Evolutionary conservation across 2,888 invertebrate species (phyloP).

Genomic region (Drosophila bunnanda): DNA sequence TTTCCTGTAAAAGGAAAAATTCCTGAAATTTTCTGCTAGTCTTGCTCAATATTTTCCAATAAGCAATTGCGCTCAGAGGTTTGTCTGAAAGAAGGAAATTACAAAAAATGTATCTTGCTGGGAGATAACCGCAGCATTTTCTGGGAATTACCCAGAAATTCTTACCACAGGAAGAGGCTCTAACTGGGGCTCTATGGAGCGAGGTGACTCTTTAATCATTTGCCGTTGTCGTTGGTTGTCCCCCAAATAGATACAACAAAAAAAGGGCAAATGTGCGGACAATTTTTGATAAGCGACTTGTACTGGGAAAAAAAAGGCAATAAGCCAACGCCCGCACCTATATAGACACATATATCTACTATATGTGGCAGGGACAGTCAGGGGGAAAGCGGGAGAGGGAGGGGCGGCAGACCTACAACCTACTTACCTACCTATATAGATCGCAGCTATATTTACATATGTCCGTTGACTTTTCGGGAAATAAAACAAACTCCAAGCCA

Average conservation of each 20-base stretch:
- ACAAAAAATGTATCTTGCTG: constrained; percentile 6
- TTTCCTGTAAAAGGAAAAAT: background rate
- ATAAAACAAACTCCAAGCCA: constrained; percentile 35
- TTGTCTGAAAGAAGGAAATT: background rate
- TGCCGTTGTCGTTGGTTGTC: constrained; percentile 47
- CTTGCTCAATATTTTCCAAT: constrained; percentile 49
- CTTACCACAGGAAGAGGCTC: constrained; percentile 17
- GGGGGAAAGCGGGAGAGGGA: background rate
- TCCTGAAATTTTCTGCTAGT: background rate
- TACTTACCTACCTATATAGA: constrained; percentile 62
- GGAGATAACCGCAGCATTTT: constrained; percentile 47
- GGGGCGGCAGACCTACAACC: constrained; percentile 17
- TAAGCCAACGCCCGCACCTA: constrained; percentile 72
- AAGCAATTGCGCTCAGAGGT: constrained; percentile 7
- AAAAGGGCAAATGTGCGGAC: constrained; percentile 37
- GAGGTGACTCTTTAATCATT: constrained; percentile 66
- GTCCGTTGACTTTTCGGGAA: constrained; percentile 71
- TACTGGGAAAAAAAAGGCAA: constrained; percentile 55
- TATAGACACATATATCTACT: constrained; percentile 55
- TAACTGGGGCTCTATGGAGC: background rate
- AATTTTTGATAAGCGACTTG: constrained; percentile 61
- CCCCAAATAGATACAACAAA: constrained; percentile 45
- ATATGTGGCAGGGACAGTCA: background rate
- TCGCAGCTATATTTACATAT: constrained; percentile 73
- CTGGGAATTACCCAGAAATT: constrained; percentile 51